Evolutionary conservation across 2,797 vertebrate species (phyloP), one percentile per base, ranked within the genome.

Genomic region (Myoxocephalus aenaeus): DNA sequence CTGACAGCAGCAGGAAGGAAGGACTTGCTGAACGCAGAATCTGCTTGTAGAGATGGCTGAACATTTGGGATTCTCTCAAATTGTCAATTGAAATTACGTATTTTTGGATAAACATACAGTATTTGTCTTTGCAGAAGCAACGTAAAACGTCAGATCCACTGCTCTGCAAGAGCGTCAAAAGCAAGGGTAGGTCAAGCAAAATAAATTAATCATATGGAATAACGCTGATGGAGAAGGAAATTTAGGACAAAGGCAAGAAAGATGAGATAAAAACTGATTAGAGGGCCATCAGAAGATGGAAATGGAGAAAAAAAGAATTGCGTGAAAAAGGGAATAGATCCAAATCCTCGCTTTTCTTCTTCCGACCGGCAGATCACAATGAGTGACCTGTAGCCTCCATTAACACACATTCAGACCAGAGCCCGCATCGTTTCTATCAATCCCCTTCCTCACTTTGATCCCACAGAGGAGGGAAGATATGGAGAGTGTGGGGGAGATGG

Each of bases 381-480:
- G 75, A 77, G 25, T 67, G 79, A 76, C 61, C 73, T 51, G 63
- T 68, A 69, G 59, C 82, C 69, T 36, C 25, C 58, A 83, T 71
- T 70, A 84, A 70, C 46, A 69, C 70, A 53, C 75, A 81, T 82
- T 82, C 75, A 76, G 73, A 76, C 71, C 70, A 38, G 42, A 77
- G 76, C 78, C 67, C 80, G 62, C 77, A 72, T 87, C 40, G 79
- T 76, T 25, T 75, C 79, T 79, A 89, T 89, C 89, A 85, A 89
- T 91, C 77, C 63, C 34, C 73, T 40, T 25, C 67, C 73, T 88
- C 89, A 87, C 91, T 91, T 86, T 81, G 75, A 71, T 91, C 72
- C 73, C 66, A 65, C 66, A 27, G 71, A 76, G 34, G 80, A 77
- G n/a, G 62, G 67, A 58, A 67, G 69, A 48, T 69, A 77, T 22